Percentiles rank a stretch among this genome's conserved stretches.
Conservation (phyloP, 2,113 vertebrate species). For the Empidonax alnorum region DNA sequence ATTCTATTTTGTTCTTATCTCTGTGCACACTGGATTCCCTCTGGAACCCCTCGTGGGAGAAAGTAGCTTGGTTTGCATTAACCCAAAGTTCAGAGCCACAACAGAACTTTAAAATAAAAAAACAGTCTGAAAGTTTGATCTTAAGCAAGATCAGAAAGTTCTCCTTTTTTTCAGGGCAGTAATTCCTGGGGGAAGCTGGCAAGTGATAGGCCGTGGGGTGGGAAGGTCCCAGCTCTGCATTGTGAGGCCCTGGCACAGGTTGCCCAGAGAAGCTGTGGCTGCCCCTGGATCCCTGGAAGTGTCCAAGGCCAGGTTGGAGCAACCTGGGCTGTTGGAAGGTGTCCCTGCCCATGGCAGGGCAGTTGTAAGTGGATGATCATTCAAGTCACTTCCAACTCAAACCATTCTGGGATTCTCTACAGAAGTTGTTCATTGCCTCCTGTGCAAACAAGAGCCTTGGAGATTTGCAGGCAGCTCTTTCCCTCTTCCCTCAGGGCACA, state of each 20-base stretch:
- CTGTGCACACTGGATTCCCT: not conserved
- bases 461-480: not conserved
- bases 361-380: accelerated
- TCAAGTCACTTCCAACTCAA: not conserved
- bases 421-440: not conserved
- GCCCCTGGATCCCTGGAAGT: not conserved
- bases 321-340: accelerated
- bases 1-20: not conserved
- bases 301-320: not conserved
- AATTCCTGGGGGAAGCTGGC: not conserved
- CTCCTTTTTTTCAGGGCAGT: not conserved
- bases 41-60: not conserved
- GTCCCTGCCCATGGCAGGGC: not conserved
- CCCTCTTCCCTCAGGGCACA: not conserved
- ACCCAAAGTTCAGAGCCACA: not conserved
- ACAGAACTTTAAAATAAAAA: not conserved
- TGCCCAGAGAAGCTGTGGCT: not conserved
- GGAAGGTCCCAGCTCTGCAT: not conserved
- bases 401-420: not conserved
- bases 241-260: not conserved
- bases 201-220: not conserved
- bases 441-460: not conserved
- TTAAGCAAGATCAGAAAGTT: not conserved
- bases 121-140: not conserved
- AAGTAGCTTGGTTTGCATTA: not conserved